Percentiles rank a stretch among this genome's conserved stretches.
phyloP scores from a whole-genome alignment of 2,113 vertebrate genomes.

The Synodontis membranacea region DNA sequence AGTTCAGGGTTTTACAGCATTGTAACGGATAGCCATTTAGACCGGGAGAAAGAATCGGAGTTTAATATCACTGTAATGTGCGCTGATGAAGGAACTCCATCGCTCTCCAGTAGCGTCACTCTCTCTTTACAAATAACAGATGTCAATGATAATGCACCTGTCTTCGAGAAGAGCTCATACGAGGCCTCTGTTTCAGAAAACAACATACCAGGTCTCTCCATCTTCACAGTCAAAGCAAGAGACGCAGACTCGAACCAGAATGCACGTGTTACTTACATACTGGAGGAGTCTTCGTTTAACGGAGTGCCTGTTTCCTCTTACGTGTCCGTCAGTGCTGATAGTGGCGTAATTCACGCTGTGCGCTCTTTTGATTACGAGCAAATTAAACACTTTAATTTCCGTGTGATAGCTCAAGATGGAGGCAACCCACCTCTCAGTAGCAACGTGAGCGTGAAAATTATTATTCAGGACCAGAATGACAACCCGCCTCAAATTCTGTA shows the following conservation, averaged over 20 bases:
- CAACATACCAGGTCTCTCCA: constrained; percentile 45
- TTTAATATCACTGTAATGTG: constrained; percentile 57
- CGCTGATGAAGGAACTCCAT: constrained; percentile 49
- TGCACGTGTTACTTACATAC: constrained; percentile 42
- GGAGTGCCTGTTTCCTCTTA: constrained; percentile 49
- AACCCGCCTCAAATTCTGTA: constrained; percentile 62
- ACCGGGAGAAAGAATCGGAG: constrained; percentile 50
- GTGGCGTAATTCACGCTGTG: constrained; percentile 65
- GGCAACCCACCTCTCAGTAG: constrained; percentile 63
- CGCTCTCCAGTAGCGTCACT: constrained; percentile 40
- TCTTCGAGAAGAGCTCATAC: constrained; percentile 42
- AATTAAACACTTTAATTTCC: constrained; percentile 61
- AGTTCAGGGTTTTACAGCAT: constrained; percentile 49
- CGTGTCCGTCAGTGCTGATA: constrained; percentile 67
- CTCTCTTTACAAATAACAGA: constrained; percentile 47
- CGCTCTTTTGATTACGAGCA: constrained; percentile 74
- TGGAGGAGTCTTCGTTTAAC: constrained; percentile 30
- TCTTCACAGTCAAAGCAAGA: constrained; percentile 45
- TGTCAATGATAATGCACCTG: constrained; percentile 55
- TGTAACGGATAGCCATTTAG: constrained; percentile 47
- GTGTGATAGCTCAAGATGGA: constrained; percentile 63
- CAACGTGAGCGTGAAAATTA: constrained; percentile 58
- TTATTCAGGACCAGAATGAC: constrained; percentile 66
- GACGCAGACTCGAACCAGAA: constrained; percentile 45
- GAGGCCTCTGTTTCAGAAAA: constrained; percentile 47